phyloP scores from a whole-genome alignment of 2,888 invertebrate species.

The Andrena camellia region DNA sequence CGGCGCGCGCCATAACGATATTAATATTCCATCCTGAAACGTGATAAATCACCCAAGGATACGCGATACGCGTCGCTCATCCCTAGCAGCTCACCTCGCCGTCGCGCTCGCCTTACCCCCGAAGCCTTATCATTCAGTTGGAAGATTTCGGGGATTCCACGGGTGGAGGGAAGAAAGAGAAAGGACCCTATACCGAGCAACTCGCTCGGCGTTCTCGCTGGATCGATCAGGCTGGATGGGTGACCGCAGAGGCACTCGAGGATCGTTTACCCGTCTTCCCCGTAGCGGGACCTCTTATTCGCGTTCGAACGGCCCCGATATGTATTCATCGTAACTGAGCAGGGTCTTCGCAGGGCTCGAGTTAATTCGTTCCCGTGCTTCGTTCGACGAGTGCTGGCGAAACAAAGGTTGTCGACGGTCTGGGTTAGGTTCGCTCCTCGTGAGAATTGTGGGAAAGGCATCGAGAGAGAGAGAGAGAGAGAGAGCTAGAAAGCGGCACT shows the following conservation, averaged over 20 bases:
- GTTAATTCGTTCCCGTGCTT: not conserved
- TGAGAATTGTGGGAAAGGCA: constrained; percentile 49
- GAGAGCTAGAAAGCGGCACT: constrained; percentile 1
- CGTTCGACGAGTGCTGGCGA: constrained; percentile 2
- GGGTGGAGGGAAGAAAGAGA: not conserved
- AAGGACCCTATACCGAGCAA: not conserved
- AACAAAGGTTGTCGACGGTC: constrained; percentile 1
- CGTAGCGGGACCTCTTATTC: not conserved
- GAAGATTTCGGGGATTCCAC: not conserved
- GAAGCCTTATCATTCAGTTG: constrained; percentile 5
- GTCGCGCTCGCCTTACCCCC: constrained; percentile 53
- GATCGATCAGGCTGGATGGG: not conserved
- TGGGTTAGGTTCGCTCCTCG: not conserved
- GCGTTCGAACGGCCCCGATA: not conserved
- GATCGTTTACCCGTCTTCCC: not conserved
- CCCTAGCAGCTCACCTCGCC: constrained; percentile 51
- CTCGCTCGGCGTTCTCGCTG: not conserved
- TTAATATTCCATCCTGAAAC: constrained; percentile 79
- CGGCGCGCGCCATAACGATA: constrained; percentile 78
- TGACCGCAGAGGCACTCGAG: not conserved
- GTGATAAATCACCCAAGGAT: constrained; percentile 77
- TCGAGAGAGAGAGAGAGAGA: constrained; percentile 12
- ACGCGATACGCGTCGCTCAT: constrained; percentile 63
- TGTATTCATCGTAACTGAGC: not conserved
- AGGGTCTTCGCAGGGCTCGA: not conserved